Base-by-base conservation (phyloP, 2,797 vertebrate species). In the Cephalopachus bancanus region DNA sequence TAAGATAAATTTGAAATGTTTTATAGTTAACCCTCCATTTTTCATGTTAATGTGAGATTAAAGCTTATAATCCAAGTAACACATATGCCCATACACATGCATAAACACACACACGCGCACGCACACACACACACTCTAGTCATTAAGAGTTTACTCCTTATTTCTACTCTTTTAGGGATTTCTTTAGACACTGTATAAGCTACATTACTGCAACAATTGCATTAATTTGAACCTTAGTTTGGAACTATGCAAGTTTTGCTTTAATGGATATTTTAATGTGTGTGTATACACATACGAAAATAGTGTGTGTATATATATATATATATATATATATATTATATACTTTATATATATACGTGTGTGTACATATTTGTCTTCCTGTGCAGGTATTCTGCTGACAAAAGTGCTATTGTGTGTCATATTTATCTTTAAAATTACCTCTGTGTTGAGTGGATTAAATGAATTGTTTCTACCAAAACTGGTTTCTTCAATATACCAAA, bases 21-120 rank as follows among this genome's bases (percentile, higher is more conserved):
- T 65, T 74, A 62, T 19, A 49, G 53, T 84, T 93, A 95, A 89
- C 30, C 76, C 44, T 83, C 53, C 72, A 88, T 88, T 93, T 64
- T 30, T 8, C 7, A 51, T 60, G 49, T 12, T 72, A 78, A 59
- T n/a, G 55, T 59, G 10, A 0, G 9, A 60, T 91, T 81, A 78
- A 92, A 92, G 2, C 2, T 59, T 37, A 65, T 69, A 85, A 92
- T 7, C 17, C 5, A 62, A 57, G 67, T 59, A 37, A 67, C 49
- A 4, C 3, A 60, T n/a, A 0, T 30, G 0, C 1, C 7, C 3
- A 90, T 2, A 71, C 1, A n/a, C 10, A 71, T 3, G 14, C 24
- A 33, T 10, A 3, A 12, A 33, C 20, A 26, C 24, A 57, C 1
- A 33, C 5, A 16, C 2, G 53, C 22, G 74, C 26, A 59, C 1